Evolutionary conservation across 2,797 vertebrate species (phyloP).

Genomic region (Diplodus sargus): DNA sequence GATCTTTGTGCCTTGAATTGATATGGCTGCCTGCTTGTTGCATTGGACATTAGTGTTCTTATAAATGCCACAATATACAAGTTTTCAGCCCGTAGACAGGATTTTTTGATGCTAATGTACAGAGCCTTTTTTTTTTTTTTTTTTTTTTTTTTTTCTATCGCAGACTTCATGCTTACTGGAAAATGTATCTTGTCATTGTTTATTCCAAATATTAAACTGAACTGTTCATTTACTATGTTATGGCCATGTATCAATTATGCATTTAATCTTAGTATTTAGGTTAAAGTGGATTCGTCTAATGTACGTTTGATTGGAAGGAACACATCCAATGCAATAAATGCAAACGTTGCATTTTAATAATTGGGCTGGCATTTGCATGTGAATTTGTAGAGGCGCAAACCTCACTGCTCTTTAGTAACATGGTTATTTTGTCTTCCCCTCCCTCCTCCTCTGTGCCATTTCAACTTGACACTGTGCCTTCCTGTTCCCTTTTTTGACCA

Average conservation of each 20-base stretch:
- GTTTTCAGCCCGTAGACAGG: conserved; percentile 50
- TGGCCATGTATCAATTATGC: conserved; percentile 64
- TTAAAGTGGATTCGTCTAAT: conserved; percentile 43
- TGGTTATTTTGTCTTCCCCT: conserved; percentile 52
- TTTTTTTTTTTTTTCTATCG: conserved; percentile 48
- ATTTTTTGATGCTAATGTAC: conserved; percentile 66
- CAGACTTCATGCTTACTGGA: conserved; percentile 49
- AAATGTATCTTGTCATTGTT: conserved; percentile 49
- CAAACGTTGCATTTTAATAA: conserved; percentile 62
- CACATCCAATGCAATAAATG: conserved; percentile 59
- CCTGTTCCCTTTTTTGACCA: conserved; percentile 78
- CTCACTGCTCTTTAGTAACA: conserved; percentile 58
- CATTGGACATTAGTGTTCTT: conserved; percentile 74
- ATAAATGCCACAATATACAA: conserved; percentile 62
- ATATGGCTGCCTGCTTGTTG: conserved; percentile 81
- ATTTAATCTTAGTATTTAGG: conserved; percentile 57
- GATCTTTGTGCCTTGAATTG: conserved; percentile 85
- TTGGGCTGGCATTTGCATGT: conserved; percentile 75
- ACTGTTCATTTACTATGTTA: conserved; percentile 59
- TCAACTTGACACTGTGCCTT: conserved; percentile 84
- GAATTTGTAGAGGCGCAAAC: conserved; percentile 53
- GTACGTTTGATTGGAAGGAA: conserved; percentile 48
- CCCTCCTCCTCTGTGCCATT: conserved; percentile 76
- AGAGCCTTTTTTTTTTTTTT: conserved; percentile 39
- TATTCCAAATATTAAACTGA: conserved; percentile 63